Conservation (phyloP, 2,113 vertebrate genomes). For the Colossoma macropomum region DNA sequence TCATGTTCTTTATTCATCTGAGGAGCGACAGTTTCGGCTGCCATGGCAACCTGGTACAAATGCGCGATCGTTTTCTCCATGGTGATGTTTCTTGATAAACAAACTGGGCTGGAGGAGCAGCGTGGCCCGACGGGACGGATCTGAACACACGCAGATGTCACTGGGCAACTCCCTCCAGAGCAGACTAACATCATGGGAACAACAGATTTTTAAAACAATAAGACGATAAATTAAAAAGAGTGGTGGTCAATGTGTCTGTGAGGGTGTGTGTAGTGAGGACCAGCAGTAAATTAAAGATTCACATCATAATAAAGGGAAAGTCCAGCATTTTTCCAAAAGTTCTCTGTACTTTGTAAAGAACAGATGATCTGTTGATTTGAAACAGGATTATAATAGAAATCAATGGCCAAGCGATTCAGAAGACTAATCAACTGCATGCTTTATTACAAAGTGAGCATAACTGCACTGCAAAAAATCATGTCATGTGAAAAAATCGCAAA, state of each 20-base stretch:
- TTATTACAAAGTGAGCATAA: too few species aligned
- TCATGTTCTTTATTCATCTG: conserved; percentile 57
- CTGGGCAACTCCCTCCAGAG: conserved; percentile 2
- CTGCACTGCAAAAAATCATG: too few species aligned
- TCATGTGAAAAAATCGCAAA: too few species aligned
- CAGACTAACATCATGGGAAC: neutral
- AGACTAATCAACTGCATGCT: too few species aligned
- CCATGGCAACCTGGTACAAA: conserved; percentile 70
- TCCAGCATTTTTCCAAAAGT: too few species aligned
- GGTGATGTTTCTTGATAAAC: conserved; percentile 67
- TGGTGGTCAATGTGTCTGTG: neutral
- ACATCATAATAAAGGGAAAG: too few species aligned
- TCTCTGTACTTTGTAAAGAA: too few species aligned
- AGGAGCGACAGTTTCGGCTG: conserved; percentile 56
- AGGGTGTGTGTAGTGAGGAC: neutral
- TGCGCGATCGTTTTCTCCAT: conserved; percentile 61
- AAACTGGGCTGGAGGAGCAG: conserved; percentile 71
- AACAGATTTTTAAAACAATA: neutral
- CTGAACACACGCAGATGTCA: neutral
- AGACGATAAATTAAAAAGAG: too few species aligned
- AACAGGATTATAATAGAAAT: too few species aligned
- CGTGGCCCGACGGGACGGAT: conserved; percentile 52
- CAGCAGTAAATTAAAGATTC: too few species aligned
- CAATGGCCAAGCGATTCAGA: too few species aligned
- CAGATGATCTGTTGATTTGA: too few species aligned